Evolutionary conservation across 2,888 invertebrate species (phyloP), one percentile per base, ranked within the genome.

Genomic region (Unio pictorum): DNA sequence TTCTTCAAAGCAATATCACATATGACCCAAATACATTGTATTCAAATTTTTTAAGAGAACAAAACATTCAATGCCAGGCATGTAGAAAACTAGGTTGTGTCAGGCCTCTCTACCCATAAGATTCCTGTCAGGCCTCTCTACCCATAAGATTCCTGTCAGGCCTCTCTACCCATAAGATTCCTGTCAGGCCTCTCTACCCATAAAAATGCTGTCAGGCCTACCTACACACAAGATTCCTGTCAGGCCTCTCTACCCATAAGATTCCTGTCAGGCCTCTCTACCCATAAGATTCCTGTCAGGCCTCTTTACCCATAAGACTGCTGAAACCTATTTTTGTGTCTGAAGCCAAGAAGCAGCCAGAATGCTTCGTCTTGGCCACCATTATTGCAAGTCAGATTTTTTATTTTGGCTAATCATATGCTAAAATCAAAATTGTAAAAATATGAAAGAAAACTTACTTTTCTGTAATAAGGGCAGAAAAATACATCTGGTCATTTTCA

Each of bases 401-500:
- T 45, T 0, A 0, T 15, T 34, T 15, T 45, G 15, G 8, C 3
- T 45, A 45, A 45, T 15, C 3, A 45, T 45, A 45, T 15, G 3
- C 2, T 45, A 11, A 11, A 45, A 45, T 15, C 15, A 11, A 15
- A 61, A 26, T 8, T 20, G 28, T 30, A 15, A 3, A 26, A 54
- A 23, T n/a, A 34, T 11, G 6, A 45, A 45, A 17, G 55, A 59
- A 18, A 18, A 64, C 73, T 67, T 73, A 73, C 77, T 59, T 78
- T 59, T 63, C 28, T 30, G 58, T 72, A 11, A 83, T 66, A 17
- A 84, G 67, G 7, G 55, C 60, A 11, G 80, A 79, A 17, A 84
- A 68, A 62, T 74, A 83, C 45, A 69, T 68, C 67, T 85, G 85
- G 57, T 85, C 85, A 72, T 85, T 84, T 4, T 81, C 76, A 4